Conservation (phyloP, 1,140 invertebrate species). For the Carposina sasakii region DNA sequence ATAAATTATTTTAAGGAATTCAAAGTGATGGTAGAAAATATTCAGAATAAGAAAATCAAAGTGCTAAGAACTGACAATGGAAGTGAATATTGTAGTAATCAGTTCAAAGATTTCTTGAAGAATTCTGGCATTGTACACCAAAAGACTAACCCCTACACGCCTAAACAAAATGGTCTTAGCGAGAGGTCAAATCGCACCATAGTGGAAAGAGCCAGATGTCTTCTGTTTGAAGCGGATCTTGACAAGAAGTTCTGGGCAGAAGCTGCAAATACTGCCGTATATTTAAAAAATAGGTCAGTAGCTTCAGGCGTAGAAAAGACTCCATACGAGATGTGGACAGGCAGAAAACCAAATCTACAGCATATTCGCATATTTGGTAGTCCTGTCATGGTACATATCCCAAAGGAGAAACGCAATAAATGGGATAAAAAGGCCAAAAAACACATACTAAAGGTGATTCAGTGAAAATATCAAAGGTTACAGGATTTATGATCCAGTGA, state of each 20-base stretch:
- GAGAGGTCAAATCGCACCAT: conserved; percentile 12
- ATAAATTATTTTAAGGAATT: conserved; percentile 17
- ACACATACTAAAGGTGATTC: conserved; percentile 16
- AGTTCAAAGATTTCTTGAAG: conserved; percentile 1
- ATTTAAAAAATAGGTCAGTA: conserved; percentile 25
- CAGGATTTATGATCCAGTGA: conserved; percentile 14
- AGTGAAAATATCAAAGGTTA: conserved; percentile 18
- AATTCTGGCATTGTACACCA: background rate
- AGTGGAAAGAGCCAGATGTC: conserved; percentile 13
- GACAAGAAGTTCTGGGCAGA: conserved; percentile 29
- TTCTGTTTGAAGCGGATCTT: conserved; percentile 13
- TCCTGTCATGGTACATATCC: conserved; percentile 21
- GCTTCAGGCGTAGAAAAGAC: conserved; percentile 25
- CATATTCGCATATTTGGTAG: conserved; percentile 45
- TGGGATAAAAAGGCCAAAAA: conserved; percentile 23
- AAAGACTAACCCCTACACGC: conserved; percentile 7
- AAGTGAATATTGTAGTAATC: conserved; percentile 11
- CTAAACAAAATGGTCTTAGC: conserved; percentile 14
- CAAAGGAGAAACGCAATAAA: conserved; percentile 24
- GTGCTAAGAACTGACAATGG: conserved; percentile 29
- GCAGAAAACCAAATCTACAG: conserved; percentile 35
- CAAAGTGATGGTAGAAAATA: conserved; percentile 7
- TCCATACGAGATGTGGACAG: conserved; percentile 47
- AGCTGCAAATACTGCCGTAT: conserved; percentile 26
- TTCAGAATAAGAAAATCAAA: conserved; percentile 13